Conservation (phyloP, 1,140 invertebrate genomes). For the Brachionus paranguensis region DNA sequence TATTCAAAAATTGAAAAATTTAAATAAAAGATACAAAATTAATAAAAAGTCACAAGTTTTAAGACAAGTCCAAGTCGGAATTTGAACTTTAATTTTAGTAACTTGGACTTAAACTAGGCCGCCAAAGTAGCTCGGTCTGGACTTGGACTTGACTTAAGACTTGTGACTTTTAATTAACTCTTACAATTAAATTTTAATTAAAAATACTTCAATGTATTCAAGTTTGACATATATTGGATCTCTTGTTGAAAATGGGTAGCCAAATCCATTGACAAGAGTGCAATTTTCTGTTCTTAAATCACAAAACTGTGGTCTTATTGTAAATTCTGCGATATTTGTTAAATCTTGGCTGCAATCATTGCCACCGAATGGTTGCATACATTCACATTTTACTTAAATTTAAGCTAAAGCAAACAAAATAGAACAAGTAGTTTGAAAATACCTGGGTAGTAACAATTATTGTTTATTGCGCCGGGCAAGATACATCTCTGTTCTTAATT, state of each 20-base stretch:
- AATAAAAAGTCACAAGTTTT: too few species aligned
- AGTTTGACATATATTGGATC: background rate
- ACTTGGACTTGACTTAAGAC: too few species aligned
- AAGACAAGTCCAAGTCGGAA: too few species aligned
- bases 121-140: too few species aligned
- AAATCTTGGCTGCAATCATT: conserved; percentile 27
- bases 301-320: background rate
- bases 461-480: background rate
- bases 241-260: conserved; percentile 13
- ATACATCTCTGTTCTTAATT: background rate
- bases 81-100: too few species aligned
- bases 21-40: too few species aligned
- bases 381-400: conserved; percentile 17
- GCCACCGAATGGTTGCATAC: background rate
- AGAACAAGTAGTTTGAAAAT: background rate
- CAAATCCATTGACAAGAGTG: conserved; percentile 1
- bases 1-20: background rate
- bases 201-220: background rate
- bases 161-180: too few species aligned
- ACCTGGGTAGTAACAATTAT: background rate
- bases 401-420: background rate
- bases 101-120: too few species aligned
- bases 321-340: background rate
- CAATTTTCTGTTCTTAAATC: conserved; percentile 29
- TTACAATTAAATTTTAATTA: too few species aligned